These are phyloP conservation scores for Adineta ricciae DNA, from an alignment of 2,888 invertebrate genomes.

Conservation along the genomic window DNA sequence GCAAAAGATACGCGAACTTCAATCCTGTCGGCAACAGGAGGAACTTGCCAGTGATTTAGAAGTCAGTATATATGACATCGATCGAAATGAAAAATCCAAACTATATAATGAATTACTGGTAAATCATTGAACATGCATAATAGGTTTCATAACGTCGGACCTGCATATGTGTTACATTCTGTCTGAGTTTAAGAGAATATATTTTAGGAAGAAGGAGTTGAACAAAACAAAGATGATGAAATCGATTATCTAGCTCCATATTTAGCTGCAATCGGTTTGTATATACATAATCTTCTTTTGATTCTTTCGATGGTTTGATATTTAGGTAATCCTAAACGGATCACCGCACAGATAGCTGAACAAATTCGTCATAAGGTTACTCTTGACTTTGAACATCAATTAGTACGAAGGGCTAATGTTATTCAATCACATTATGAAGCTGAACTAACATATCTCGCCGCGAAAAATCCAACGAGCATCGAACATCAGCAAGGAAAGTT, in stretches of 20 bases:
- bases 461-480: neutral
- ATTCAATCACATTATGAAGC: neutral
- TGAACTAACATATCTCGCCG: neutral
- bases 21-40: neutral
- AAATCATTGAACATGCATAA: no score
- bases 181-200: no score
- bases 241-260: neutral
- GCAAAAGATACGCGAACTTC: neutral
- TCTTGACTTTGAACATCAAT: neutral
- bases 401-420: neutral
- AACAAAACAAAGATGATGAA: neutral
- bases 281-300: no score
- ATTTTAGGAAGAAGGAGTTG: no score
- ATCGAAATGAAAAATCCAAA: neutral
- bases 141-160: no score
- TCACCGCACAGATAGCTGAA: no score
- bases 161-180: no score
- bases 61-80: neutral
- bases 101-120: neutral
- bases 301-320: no score
- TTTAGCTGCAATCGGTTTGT: neutral
- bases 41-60: neutral
- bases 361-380: neutral
- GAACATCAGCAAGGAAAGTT: neutral
- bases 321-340: no score